Evolutionary conservation across 2,797 vertebrate species (phyloP), one percentile per base, ranked within the genome.

Genomic region (Schizothorax lantsangensis): DNA sequence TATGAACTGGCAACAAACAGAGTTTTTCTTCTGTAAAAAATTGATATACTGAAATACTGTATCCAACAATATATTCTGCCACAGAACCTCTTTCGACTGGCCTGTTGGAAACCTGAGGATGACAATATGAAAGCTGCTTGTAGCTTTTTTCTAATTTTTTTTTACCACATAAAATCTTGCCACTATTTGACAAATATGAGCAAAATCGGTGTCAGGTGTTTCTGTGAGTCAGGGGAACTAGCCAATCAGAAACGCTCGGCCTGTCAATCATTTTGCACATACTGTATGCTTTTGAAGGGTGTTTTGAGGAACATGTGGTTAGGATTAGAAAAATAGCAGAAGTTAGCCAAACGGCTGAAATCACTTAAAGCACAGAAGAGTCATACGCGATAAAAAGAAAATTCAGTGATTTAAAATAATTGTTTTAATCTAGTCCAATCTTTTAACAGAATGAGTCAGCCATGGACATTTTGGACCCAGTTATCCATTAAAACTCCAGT

Each of bases 231-330:
- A 38, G n/a, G 54, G 57, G 23, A 45, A 64, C 17, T 10, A 79
- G 54, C 77, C 36, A 59, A 43, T 79, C n/a, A 64, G 15, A 64
- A 64, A 45, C 23, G 11, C 1, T 45, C 17, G 33, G 15, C n/a
- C n/a, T 30, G 38, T 80, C 78, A 45, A 30, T 64, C 77, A 79
- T 79, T 79, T 26, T 43, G 36, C 4, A 0, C 36, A n/a, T 79
- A 23, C 2, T 6, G 52, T 77, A 38, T 79, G 54, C 36, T 26
- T 59, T 38, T 59, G 54, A 54, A 43, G 54, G 36, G 23, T 59
- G 52, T 59, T 79, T 38, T 79, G 52, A 79, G 33, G 57, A 59
- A 38, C 77, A 79, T 79, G 77, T 79, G 77, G 54, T 79, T 59
- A 15, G 36, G 38, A 59, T 79, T 62, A 79, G 14, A 79, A 79